Evolutionary conservation across 35 echinoderm and acorn worm genomes (phyloP).

Genomic region (Amphiura filiformis): DNA sequence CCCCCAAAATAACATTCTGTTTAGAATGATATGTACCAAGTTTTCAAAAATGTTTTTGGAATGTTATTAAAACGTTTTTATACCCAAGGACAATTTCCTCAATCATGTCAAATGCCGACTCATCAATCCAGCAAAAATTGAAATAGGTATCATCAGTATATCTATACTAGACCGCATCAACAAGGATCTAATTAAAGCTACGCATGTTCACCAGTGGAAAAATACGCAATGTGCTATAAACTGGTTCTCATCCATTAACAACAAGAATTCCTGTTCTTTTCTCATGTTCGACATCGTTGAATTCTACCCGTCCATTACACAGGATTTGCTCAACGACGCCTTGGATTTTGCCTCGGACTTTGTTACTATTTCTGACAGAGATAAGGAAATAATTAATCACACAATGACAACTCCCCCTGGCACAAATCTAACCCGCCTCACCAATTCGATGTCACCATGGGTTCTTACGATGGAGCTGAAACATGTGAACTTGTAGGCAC

Average conservation of each 20-base stretch:
- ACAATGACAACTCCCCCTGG: not conserved
- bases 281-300: not conserved
- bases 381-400: conserved; percentile 23
- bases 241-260: conserved; percentile 3
- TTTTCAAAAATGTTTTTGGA: no score
- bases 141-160: not conserved
- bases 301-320: not conserved
- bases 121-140: no score
- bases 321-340: conserved; percentile 13
- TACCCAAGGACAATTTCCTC: no score
- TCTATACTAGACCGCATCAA: not conserved
- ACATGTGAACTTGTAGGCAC: conserved; percentile 38
- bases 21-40: no score
- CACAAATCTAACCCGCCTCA: not conserved
- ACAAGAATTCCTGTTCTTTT: not conserved
- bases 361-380: not conserved
- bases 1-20: no score
- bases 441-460: conserved; percentile 44
- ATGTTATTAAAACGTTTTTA: no score
- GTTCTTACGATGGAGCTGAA: conserved; percentile 43
- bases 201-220: not conserved
- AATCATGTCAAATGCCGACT: no score
- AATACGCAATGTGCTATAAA: not conserved
- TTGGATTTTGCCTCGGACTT: not conserved
- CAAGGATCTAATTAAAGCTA: not conserved